Evolutionary conservation across 2,113 vertebrate species (phyloP).

Genomic region (Glaucomys volans): DNA sequence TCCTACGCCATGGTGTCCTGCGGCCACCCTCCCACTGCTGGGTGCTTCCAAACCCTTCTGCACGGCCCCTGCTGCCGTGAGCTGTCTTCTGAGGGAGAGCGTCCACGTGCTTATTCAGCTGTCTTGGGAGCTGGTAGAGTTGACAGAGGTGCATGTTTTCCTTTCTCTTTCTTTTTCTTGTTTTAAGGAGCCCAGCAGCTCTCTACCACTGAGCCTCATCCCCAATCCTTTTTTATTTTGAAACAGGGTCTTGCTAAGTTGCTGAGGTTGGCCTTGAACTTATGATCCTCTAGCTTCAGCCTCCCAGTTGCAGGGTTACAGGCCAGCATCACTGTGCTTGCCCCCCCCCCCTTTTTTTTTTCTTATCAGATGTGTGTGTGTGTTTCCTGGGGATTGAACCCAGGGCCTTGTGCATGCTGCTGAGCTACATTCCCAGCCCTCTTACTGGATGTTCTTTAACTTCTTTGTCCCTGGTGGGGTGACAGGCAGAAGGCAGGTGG

Average conservation of each 20-base stretch:
- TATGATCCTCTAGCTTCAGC: neutral
- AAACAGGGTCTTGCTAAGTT: neutral
- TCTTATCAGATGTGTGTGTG: neutral
- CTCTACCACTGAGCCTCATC: too few relatives aligned
- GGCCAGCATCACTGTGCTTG: too few relatives aligned
- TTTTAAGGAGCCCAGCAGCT: too few relatives aligned
- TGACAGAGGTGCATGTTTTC: neutral
- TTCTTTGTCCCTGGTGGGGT: neutral
- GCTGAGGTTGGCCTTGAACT: neutral
- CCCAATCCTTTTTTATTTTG: too few relatives aligned
- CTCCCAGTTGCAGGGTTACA: neutral
- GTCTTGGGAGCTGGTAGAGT: too few relatives aligned
- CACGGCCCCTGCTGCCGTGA: fast-evolving
- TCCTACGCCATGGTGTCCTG: too few relatives aligned
- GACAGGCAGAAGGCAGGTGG: neutral
- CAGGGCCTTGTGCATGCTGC: neutral
- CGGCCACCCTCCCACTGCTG: too few relatives aligned
- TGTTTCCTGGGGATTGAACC: neutral
- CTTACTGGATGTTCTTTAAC: neutral
- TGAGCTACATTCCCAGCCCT: neutral
- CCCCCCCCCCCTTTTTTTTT: too few relatives aligned
- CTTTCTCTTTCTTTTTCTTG: neutral
- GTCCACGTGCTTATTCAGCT: neutral
- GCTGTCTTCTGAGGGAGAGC: too few relatives aligned
- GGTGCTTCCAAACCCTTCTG: neutral